phyloP scores from a whole-genome alignment of 2,888 invertebrate species.

The Terebella lapidaria region DNA sequence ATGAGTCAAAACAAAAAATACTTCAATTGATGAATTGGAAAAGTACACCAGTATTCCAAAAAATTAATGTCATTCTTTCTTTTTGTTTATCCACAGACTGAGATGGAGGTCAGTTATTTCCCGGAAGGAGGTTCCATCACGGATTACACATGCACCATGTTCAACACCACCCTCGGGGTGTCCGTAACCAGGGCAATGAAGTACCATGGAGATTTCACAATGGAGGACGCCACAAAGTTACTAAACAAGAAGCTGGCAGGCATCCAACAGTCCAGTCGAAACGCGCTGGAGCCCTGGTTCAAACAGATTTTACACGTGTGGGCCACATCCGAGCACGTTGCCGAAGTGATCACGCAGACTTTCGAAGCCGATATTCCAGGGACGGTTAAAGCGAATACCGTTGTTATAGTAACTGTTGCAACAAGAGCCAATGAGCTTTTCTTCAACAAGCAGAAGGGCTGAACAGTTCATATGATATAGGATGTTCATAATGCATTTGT shows the following conservation, averaged over 20 bases:
- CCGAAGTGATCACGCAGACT: constrained; percentile 32
- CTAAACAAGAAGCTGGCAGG: constrained; percentile 47
- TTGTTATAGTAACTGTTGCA: constrained; percentile 41
- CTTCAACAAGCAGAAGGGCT: too few species aligned
- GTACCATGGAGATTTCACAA: constrained; percentile 33
- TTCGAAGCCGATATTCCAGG: constrained; percentile 27
- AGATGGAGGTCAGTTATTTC: constrained; percentile 49
- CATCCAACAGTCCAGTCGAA: constrained; percentile 39
- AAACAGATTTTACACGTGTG: constrained; percentile 50
- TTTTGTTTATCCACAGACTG: constrained; percentile 34
- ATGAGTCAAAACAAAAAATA: too few species aligned
- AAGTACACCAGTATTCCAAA: too few species aligned
- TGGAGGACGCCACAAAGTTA: constrained; percentile 37
- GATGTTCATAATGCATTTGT: too few species aligned
- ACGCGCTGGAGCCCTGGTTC: constrained; percentile 41
- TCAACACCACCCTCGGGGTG: constrained; percentile 37
- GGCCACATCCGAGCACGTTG: constrained; percentile 35
- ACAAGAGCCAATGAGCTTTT: constrained; percentile 21
- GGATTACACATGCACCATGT: constrained; percentile 42
- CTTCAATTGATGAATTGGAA: too few species aligned
- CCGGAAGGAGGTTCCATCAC: constrained; percentile 48
- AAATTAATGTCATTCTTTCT: too few species aligned
- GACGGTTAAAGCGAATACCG: constrained; percentile 36
- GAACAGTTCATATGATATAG: too few species aligned
- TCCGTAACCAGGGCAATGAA: constrained; percentile 50